Conservation (phyloP, 1,140 invertebrate genomes). For the Nymphalis io region DNA sequence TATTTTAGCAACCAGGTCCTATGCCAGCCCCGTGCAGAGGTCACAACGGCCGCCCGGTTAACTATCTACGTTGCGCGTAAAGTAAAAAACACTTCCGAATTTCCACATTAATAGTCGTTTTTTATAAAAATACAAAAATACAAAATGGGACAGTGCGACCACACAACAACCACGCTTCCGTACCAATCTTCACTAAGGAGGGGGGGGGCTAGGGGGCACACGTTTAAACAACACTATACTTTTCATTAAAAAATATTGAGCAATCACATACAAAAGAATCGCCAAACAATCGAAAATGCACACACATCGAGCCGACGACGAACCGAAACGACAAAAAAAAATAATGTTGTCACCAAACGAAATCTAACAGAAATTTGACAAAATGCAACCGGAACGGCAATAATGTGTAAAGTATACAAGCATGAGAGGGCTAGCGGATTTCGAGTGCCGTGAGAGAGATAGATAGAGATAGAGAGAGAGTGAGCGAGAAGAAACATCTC, state of each 20-base stretch:
- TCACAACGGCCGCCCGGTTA: not conserved
- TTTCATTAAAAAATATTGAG: constrained; percentile 64
- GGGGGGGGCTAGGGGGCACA: constrained; percentile 54
- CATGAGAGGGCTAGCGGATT: constrained; percentile 42
- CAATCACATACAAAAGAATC: constrained; percentile 62
- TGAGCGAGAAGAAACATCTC: constrained; percentile 38
- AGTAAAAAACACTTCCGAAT: constrained; percentile 76
- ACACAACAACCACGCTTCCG: constrained; percentile 61
- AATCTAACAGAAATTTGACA: constrained; percentile 46
- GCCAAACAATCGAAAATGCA: constrained; percentile 52
- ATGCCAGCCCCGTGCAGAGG: not conserved
- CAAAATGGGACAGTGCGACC: constrained; percentile 78
- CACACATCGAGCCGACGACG: constrained; percentile 41
- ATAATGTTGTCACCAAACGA: constrained; percentile 59
- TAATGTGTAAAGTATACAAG: constrained; percentile 29
- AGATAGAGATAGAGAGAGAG: constrained; percentile 31
- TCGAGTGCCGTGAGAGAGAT: constrained; percentile 44
- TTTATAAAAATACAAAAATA: constrained; percentile 81
- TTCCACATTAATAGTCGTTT: constrained; percentile 62
- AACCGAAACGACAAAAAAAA: not conserved
- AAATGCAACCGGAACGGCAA: constrained; percentile 43
- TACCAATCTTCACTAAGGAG: constrained; percentile 49
- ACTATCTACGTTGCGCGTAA: constrained; percentile 61
- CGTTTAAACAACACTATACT: constrained; percentile 50
- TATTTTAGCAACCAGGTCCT: constrained; percentile 6